Conservation (phyloP, 2,113 vertebrate species). For the Xiphophorus couchianus region DNA sequence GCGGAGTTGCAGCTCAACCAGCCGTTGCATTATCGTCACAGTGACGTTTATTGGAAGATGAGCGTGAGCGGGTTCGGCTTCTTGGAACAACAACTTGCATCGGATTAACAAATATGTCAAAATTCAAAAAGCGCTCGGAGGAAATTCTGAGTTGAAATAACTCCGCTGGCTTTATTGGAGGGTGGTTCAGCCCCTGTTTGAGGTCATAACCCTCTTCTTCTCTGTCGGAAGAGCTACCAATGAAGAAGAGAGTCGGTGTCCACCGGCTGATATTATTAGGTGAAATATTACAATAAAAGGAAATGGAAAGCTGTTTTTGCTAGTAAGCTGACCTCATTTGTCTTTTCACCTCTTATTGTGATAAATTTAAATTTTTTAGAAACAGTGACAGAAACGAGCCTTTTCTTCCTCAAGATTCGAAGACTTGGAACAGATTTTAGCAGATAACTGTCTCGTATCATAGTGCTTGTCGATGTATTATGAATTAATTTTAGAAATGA, state of each 20-base stretch:
- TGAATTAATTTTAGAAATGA: too few species aligned
- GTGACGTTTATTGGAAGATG: too few species aligned
- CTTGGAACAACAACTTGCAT: neutral
- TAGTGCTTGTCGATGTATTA: too few species aligned
- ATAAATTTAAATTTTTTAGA: too few species aligned
- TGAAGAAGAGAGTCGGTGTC: neutral
- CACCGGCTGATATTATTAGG: neutral
- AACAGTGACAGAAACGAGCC: too few species aligned
- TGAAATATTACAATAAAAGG: neutral
- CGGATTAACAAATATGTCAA: neutral
- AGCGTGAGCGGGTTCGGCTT: neutral
- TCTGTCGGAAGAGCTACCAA: neutral
- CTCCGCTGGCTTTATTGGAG: constrained; percentile 1
- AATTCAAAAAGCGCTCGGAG: neutral
- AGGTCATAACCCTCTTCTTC: constrained; percentile 4
- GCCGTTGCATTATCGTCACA: neutral
- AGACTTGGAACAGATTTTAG: too few species aligned
- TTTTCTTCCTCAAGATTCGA: too few species aligned
- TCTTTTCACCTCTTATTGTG: too few species aligned
- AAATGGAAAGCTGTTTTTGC: neutral
- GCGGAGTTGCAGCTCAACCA: fast-evolving
- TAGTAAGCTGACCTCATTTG: too few species aligned
- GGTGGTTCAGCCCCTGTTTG: neutral
- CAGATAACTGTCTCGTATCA: neutral
- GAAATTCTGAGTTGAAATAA: neutral